These are phyloP conservation scores for Tetranychus cinnabarinus DNA, from an alignment of 1,140 invertebrate genomes.

Conservation along the genomic window DNA sequence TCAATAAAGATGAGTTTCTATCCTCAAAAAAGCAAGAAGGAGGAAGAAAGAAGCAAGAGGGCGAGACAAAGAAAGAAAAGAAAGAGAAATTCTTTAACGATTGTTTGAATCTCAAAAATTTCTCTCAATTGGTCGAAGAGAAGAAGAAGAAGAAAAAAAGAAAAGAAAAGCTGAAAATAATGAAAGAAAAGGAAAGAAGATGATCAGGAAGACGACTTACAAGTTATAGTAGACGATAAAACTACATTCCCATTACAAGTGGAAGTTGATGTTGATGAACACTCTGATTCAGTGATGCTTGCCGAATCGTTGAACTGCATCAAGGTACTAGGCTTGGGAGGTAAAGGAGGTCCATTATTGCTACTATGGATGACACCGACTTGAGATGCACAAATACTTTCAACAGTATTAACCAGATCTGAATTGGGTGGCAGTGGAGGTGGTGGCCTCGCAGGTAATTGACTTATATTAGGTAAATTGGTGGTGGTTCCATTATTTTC, in stretches of 20 bases:
- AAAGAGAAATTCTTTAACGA: not conserved
- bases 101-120: not conserved
- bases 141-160: not conserved
- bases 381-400: constrained; percentile 15
- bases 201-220: not conserved
- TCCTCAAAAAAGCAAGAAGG: not conserved
- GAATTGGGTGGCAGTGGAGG: constrained; percentile 3
- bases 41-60: not conserved
- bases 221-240: not conserved
- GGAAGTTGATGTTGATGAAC: not conserved
- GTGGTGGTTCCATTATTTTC: not conserved
- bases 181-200: not conserved
- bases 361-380: constrained; percentile 9
- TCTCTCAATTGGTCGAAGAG: not conserved
- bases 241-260: not conserved
- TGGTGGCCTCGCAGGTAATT: not conserved
- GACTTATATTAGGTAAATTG: not conserved
- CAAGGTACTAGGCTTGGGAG: not conserved
- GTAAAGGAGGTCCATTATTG: not conserved
- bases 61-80: not conserved
- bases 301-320: not conserved
- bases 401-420: constrained; percentile 15
- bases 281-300: not conserved
- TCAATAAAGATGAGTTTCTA: no score
- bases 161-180: not conserved